phyloP scores from a whole-genome alignment of 1,140 invertebrate genomes.

The Liolophura sinensis region DNA sequence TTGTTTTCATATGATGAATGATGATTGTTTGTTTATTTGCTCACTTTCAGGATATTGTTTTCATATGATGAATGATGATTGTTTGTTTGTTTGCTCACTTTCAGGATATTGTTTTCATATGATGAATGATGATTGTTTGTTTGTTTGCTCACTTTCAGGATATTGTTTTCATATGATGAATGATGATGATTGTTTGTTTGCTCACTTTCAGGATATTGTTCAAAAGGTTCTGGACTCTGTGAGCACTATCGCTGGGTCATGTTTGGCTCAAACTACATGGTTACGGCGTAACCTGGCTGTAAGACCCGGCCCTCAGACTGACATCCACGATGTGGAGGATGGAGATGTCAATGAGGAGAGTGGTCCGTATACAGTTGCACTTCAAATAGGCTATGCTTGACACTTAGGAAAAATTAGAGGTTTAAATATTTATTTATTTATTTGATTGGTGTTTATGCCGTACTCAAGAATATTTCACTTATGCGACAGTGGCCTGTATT shows the following conservation, averaged over 20 bases:
- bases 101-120: background rate
- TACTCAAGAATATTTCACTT: too few species aligned
- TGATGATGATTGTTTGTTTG: too few species aligned
- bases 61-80: too few species aligned
- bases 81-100: too few species aligned
- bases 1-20: background rate
- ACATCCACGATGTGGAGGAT: constrained; percentile 41
- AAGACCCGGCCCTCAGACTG: constrained; percentile 64
- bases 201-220: constrained; percentile 47
- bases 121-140: too few species aligned
- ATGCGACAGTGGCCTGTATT: too few species aligned
- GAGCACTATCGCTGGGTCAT: constrained; percentile 84
- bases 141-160: too few species aligned
- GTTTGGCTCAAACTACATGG: constrained; percentile 91
- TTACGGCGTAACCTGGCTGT: constrained; percentile 85
- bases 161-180: background rate
- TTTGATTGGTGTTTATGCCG: too few species aligned
- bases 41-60: background rate
- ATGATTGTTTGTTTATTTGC: too few species aligned
- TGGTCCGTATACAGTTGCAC: constrained; percentile 15
- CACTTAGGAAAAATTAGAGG: too few species aligned
- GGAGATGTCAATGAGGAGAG: constrained; percentile 24
- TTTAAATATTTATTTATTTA: too few species aligned
- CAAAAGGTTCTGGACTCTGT: constrained; percentile 80
- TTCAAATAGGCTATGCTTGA: background rate